Percentiles rank a stretch among this genome's conserved stretches.
phyloP scores from a whole-genome alignment of 2,888 invertebrate genomes.

The Hanleya hanleyi region DNA sequence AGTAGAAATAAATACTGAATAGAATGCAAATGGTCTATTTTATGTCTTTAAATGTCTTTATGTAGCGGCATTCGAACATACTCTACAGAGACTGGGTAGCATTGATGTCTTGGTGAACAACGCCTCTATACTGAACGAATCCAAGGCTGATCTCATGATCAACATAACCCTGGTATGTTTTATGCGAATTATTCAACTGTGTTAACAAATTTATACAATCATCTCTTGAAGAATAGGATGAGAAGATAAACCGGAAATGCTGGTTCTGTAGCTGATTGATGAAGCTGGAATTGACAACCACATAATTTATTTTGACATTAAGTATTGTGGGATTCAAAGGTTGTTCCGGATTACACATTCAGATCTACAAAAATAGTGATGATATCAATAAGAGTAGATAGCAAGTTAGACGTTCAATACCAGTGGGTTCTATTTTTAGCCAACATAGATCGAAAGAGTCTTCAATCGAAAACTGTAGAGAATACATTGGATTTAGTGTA shows the following conservation, averaged over 20 bases:
- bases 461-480: too few relatives aligned
- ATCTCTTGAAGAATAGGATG: too few relatives aligned
- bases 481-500: too few relatives aligned
- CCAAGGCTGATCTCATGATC: conserved; percentile 1
- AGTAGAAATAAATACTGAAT: too few relatives aligned
- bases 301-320: too few relatives aligned
- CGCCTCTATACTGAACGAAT: conserved; percentile 77
- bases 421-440: too few relatives aligned
- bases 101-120: conserved; percentile 86
- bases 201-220: not conserved
- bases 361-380: too few relatives aligned
- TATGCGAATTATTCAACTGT: not conserved
- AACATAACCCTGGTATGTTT: conserved; percentile 78
- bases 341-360: too few relatives aligned
- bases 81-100: conserved; percentile 79
- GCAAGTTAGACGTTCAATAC: too few relatives aligned
- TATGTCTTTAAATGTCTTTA: not conserved
- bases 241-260: not conserved
- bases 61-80: conserved; percentile 20
- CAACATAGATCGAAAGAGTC: too few relatives aligned
- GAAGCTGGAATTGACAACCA: not conserved
- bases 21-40: not conserved
- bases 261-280: not conserved
- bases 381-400: too few relatives aligned
- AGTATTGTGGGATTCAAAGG: too few relatives aligned